These are phyloP conservation scores for Ephialtes manifestator DNA, from an alignment of 2,888 invertebrate species.

Conservation along the genomic window DNA sequence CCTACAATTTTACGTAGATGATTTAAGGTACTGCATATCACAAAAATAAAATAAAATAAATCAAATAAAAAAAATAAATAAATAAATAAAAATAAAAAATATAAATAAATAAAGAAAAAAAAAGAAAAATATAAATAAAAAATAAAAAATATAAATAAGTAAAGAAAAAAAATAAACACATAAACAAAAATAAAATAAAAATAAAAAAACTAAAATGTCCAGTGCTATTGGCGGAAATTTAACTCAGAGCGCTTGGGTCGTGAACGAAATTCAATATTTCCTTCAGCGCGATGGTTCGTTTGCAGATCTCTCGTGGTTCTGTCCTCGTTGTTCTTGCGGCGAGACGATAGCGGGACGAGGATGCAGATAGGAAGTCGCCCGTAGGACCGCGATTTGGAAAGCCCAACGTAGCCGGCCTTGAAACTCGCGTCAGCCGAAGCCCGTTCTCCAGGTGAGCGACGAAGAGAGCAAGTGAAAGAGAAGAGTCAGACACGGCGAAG, in stretches of 20 bases:
- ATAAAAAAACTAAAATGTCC: background rate
- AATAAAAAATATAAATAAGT: too few relatives aligned
- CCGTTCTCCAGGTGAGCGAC: constrained; percentile 51
- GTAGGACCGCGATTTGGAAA: constrained; percentile 82
- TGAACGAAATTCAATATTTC: constrained; percentile 17
- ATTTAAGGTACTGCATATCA: too few relatives aligned
- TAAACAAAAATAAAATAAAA: too few relatives aligned
- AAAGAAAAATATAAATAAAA: too few relatives aligned
- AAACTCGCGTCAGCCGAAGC: constrained; percentile 68
- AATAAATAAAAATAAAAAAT: too few relatives aligned
- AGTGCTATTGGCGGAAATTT: background rate
- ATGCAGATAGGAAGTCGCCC: constrained; percentile 82
- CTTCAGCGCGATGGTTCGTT: background rate
- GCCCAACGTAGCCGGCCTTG: constrained; percentile 82
- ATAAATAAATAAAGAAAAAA: too few relatives aligned
- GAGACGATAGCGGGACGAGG: constrained; percentile 72
- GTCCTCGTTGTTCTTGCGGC: constrained; percentile 34
- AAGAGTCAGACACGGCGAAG: constrained; percentile 21
- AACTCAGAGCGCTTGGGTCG: background rate
- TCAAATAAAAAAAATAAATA: too few relatives aligned
- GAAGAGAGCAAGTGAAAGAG: constrained; percentile 64
- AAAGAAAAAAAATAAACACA: too few relatives aligned
- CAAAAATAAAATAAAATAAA: too few relatives aligned
- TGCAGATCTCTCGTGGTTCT: background rate
- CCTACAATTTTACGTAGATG: too few relatives aligned